These are phyloP conservation scores for Cathartes aura DNA, from an alignment of 2,113 vertebrate species.

Conservation along the genomic window DNA sequence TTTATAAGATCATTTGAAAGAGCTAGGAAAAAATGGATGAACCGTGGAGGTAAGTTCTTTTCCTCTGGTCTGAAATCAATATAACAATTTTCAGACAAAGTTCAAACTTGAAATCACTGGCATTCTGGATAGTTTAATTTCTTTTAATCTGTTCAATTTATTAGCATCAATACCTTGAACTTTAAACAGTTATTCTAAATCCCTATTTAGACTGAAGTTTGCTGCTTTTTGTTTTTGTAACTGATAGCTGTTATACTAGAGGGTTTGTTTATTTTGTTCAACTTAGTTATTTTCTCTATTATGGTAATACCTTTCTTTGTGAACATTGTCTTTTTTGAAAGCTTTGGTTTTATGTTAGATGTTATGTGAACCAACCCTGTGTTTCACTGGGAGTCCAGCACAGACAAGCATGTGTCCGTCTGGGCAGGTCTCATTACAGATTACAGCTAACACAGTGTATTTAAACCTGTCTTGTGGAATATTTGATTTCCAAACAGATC, in stretches of 20 bases:
- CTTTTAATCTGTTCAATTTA: neutral
- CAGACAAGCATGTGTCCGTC: accelerated
- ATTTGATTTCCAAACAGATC: neutral
- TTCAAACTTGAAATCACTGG: neutral
- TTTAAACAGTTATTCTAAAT: neutral
- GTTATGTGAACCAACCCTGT: neutral
- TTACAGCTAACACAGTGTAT: neutral
- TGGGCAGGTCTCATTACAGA: neutral
- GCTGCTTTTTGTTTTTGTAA: neutral
- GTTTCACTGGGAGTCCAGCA: neutral
- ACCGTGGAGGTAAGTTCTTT: neutral
- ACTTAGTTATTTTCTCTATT: neutral
- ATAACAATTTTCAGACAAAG: neutral
- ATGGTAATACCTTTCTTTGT: neutral
- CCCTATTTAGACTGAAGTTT: neutral
- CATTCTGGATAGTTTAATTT: neutral
- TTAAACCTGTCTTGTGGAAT: neutral
- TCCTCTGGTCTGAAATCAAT: neutral
- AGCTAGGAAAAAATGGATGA: neutral
- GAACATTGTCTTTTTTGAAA: neutral
- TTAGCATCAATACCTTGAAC: neutral
- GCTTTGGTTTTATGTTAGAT: neutral
- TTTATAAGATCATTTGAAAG: neutral
- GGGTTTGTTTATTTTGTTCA: neutral
- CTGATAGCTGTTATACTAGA: neutral